Conservation (phyloP, 2,113 vertebrate genomes). For the Rafetus swinhoei region DNA sequence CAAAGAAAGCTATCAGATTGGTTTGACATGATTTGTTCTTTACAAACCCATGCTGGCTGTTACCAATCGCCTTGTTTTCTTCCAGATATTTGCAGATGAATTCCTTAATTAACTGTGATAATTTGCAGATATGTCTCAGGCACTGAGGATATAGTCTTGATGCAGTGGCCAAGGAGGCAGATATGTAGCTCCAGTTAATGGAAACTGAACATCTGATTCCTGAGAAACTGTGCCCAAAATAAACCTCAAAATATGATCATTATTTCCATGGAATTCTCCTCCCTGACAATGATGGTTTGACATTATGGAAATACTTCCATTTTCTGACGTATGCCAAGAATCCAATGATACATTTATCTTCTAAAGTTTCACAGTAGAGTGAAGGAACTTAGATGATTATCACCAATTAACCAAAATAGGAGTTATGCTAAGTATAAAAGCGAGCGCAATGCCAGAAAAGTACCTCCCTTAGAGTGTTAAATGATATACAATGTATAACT, state of each 20-base stretch:
- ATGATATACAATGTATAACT: rapidly evolving
- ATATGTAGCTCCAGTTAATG: neutral
- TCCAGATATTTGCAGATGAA: too few species aligned
- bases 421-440: neutral
- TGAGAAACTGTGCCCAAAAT: neutral
- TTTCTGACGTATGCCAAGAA: neutral
- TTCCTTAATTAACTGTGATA: neutral
- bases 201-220: neutral
- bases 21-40: too few species aligned
- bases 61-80: too few species aligned
- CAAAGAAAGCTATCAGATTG: too few species aligned
- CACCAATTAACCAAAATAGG: neutral
- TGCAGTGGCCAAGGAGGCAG: neutral
- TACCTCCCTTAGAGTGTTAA: neutral
- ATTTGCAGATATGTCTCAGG: neutral
- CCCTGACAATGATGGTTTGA: neutral
- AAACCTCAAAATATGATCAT: neutral
- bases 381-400: neutral
- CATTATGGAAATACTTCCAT: neutral
- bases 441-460: neutral
- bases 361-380: neutral
- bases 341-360: neutral
- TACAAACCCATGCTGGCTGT: too few species aligned
- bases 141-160: neutral
- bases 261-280: neutral